Evolutionary conservation across 2,113 vertebrate species (phyloP).

Genomic region (Tor tambroides): DNA sequence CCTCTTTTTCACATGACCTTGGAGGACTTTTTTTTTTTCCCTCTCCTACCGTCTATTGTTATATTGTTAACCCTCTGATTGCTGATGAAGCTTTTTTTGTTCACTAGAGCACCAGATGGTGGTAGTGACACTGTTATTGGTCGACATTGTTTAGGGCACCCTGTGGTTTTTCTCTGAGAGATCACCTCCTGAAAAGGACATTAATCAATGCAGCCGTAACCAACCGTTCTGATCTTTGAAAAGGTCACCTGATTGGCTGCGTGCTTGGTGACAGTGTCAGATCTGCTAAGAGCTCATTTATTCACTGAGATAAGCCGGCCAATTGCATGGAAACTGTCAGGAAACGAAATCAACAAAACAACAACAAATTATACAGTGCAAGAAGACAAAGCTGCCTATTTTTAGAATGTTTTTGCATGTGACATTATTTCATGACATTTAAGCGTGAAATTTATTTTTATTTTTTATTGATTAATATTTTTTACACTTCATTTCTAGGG

Average conservation of each 20-base stretch:
- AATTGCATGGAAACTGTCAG: not conserved
- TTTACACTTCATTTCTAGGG: not conserved
- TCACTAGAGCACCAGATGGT: not conserved
- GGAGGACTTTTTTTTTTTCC: not conserved
- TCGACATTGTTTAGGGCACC: not conserved
- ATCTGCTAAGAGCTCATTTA: conserved; percentile 42
- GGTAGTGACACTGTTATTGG: not conserved
- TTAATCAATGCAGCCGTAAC: conserved; percentile 45
- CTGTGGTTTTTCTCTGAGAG: conserved; percentile 8
- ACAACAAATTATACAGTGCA: not conserved
- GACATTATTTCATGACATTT: not conserved
- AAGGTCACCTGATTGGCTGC: conserved; percentile 47
- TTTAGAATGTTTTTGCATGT: not conserved
- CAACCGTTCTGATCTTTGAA: conserved; percentile 31
- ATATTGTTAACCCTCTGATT: conserved; percentile 11
- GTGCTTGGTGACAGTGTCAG: conserved; percentile 32
- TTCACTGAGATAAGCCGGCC: not conserved
- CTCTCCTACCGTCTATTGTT: not conserved
- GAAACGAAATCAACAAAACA: not conserved
- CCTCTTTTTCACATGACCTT: conserved; percentile 37
- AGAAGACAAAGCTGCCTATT: not conserved
- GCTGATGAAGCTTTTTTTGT: not conserved
- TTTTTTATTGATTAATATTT: not conserved
- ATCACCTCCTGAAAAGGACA: not conserved
- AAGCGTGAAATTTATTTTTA: not conserved